Conservation (phyloP, 2,113 vertebrate species). For the Sinocyclocheilus maitianheensis region DNA sequence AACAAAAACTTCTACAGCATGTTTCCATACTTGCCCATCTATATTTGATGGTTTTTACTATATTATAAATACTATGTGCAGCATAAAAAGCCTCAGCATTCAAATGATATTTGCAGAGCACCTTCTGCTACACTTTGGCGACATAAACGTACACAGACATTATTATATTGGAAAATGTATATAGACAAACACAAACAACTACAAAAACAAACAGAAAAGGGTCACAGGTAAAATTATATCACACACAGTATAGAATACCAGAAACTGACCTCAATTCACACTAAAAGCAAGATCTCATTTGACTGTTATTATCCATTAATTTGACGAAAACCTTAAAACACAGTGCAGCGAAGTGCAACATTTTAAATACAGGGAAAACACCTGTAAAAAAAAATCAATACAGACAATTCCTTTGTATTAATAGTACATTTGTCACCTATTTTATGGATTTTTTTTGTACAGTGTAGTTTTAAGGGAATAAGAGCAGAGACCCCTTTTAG, state of each 20-base stretch:
- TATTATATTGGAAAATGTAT: background rate
- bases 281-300: background rate
- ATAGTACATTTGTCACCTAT: background rate
- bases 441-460: background rate
- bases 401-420: too few relatives aligned
- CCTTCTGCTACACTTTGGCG: background rate
- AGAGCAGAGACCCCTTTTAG: background rate
- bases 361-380: too few relatives aligned
- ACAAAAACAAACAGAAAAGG: background rate
- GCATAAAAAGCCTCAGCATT: background rate
- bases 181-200: background rate
- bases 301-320: background rate
- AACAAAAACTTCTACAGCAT: background rate
- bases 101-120: too few relatives aligned
- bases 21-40: background rate
- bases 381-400: too few relatives aligned
- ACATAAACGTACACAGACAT: background rate
- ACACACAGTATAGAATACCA: background rate
- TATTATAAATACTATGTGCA: background rate
- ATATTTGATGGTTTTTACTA: background rate
- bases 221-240: background rate
- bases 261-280: constrained; percentile 13
- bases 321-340: too few relatives aligned
- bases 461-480: background rate
- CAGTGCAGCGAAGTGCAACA: too few relatives aligned